Evolutionary conservation across 2,797 vertebrate species (phyloP).

Genomic region (Acanthurus tractus): DNA sequence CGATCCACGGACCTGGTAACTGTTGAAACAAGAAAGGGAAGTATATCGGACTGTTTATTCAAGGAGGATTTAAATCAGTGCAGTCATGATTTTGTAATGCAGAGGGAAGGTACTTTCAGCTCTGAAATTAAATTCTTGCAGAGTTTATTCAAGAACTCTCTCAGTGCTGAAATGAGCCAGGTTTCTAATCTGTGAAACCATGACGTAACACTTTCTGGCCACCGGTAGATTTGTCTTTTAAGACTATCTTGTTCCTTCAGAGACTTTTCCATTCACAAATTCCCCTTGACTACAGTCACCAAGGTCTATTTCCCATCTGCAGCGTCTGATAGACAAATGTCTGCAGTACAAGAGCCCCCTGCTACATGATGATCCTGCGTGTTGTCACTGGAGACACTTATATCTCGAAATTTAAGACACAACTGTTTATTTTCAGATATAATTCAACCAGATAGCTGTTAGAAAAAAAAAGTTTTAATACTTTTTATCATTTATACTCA

Average conservation of each 20-base stretch:
- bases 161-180: background rate
- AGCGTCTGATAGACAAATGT: background rate
- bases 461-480: background rate
- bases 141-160: slow-evolving; percentile 1
- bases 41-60: slow-evolving; percentile 17
- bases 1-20: slow-evolving; percentile 66
- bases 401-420: background rate
- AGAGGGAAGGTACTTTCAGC: background rate
- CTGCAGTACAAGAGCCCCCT: background rate
- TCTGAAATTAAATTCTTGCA: slow-evolving; percentile 3
- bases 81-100: background rate
- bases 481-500: slow-evolving; percentile 56
- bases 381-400: background rate
- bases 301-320: background rate
- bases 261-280: background rate
- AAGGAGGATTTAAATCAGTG: background rate
- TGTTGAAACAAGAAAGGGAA: slow-evolving; percentile 38
- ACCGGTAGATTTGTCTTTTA: slow-evolving; percentile 1
- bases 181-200: slow-evolving; percentile 38
- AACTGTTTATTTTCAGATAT: background rate
- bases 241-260: background rate
- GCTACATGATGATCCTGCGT: background rate
- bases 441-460: background rate
- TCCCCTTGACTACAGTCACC: background rate
- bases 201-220: slow-evolving; percentile 1